Evolutionary conservation across 2,113 vertebrate genomes (phyloP).

Genomic region (Xyrauchen texanus): DNA sequence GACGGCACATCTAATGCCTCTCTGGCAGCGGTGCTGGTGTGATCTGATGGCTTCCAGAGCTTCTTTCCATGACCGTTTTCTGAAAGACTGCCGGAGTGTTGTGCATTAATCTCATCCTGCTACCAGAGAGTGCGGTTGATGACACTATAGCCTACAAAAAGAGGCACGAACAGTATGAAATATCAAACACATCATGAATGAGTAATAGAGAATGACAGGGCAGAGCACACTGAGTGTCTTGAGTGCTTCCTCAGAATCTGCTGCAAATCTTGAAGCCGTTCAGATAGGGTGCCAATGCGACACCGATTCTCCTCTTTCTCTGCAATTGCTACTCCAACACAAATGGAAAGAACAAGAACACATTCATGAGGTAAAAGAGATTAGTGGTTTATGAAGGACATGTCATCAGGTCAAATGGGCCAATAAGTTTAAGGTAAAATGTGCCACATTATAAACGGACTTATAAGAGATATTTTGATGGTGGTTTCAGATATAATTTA

Average conservation of each 20-base stretch:
- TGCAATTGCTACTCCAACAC: no score
- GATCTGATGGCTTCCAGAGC: background rate
- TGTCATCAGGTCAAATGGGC: no score
- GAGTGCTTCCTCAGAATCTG: conserved; percentile 55
- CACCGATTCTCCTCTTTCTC: background rate
- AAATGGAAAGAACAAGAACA: no score
- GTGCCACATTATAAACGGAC: no score
- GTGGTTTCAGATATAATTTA: no score
- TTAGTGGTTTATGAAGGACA: background rate
- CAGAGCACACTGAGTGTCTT: conserved; percentile 51
- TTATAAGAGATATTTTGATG: no score
- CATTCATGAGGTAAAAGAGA: background rate
- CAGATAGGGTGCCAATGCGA: conserved; percentile 57
- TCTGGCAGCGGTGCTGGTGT: conserved; percentile 34
- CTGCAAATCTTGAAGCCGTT: conserved; percentile 69
- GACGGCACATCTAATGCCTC: conserved; percentile 36
- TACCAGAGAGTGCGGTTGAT: conserved; percentile 49
- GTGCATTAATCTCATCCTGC: conserved; percentile 49
- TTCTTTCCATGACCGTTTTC: no score
- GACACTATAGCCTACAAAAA: conserved; percentile 48
- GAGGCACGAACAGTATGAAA: conserved; percentile 46
- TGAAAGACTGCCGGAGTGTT: conserved; percentile 16
- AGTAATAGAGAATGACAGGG: conserved; percentile 62
- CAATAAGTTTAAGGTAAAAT: no score
- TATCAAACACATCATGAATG: conserved; percentile 61